Evolutionary conservation across 2,797 vertebrate genomes (phyloP).

Genomic region (Mus minutoides): DNA sequence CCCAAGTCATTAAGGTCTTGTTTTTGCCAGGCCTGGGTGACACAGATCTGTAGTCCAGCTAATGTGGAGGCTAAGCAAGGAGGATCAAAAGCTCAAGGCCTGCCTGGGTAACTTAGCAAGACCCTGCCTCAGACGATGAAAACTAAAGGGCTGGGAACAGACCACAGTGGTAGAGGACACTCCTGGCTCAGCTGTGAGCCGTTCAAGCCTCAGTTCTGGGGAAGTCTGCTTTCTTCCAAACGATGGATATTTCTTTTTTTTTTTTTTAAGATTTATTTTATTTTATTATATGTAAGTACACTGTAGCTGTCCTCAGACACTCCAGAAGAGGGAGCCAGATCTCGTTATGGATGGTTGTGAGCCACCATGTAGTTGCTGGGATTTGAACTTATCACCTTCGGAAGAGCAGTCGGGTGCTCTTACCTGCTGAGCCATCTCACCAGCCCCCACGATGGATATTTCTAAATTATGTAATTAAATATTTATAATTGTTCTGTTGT

Average conservation of each 20-base stretch:
- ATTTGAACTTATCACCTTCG: too few relatives aligned
- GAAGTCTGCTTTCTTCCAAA: conserved; percentile 14
- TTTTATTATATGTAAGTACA: too few relatives aligned
- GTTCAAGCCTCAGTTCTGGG: not conserved
- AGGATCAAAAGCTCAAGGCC: not conserved
- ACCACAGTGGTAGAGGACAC: not conserved
- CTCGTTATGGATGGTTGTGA: too few relatives aligned
- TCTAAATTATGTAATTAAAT: not conserved
- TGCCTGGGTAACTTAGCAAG: not conserved
- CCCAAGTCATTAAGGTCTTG: conserved; percentile 20
- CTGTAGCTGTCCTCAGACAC: too few relatives aligned
- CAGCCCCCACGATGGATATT: not conserved
- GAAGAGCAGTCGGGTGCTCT: too few relatives aligned
- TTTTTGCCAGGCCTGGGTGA: not conserved
- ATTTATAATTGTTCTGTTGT: conserved; percentile 6
- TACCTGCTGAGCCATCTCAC: too few relatives aligned
- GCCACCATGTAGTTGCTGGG: too few relatives aligned
- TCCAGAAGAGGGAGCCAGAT: too few relatives aligned
- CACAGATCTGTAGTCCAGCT: not conserved
- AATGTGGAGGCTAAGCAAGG: not conserved
- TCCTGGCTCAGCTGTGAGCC: not conserved
- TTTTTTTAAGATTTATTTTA: too few relatives aligned
- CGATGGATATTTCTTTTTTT: not conserved
- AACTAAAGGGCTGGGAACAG: not conserved
- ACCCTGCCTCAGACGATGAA: not conserved